Evolutionary conservation across 2,797 vertebrate genomes (phyloP).

Genomic region (Petrocephalus schoutedeni): DNA sequence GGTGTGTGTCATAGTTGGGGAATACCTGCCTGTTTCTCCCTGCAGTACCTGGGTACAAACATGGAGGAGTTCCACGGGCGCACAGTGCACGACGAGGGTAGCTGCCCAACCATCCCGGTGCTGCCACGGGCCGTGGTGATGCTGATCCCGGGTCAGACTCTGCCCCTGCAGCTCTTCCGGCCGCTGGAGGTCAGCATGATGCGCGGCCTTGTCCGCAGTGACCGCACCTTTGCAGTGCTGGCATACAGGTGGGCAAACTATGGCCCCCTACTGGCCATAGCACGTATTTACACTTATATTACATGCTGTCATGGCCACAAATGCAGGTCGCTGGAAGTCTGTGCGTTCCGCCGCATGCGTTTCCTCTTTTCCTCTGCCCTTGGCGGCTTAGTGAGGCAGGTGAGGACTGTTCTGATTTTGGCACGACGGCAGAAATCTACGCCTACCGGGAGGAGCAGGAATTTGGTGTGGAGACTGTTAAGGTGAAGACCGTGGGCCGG

Average conservation of each 20-base stretch:
- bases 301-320: neutral
- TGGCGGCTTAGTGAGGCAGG: slow-evolving; percentile 4
- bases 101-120: slow-evolving; percentile 86
- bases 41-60: slow-evolving; percentile 86
- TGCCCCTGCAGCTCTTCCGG: slow-evolving; percentile 88
- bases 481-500: slow-evolving; percentile 93
- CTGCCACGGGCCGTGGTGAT: slow-evolving; percentile 83
- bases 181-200: slow-evolving; percentile 98
- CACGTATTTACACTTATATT: neutral
- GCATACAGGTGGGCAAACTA: slow-evolving; percentile 45
- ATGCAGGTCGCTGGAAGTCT: neutral
- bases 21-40: neutral
- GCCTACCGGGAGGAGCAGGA: slow-evolving; percentile 92
- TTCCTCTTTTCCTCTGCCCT: neutral
- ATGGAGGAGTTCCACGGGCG: slow-evolving; percentile 98
- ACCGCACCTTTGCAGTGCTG: slow-evolving; percentile 93
- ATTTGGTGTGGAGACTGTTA: slow-evolving; percentile 93
- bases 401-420: slow-evolving; percentile 72
- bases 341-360: neutral
- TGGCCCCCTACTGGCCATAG: neutral
- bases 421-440: slow-evolving; percentile 95
- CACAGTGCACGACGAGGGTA: slow-evolving; percentile 90
- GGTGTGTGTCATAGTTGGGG: neutral
- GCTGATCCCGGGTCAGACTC: slow-evolving; percentile 89
- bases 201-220: slow-evolving; percentile 82